Base-by-base conservation (phyloP, 2,113 vertebrate genomes). In the Burhinus bistriatus region DNA sequence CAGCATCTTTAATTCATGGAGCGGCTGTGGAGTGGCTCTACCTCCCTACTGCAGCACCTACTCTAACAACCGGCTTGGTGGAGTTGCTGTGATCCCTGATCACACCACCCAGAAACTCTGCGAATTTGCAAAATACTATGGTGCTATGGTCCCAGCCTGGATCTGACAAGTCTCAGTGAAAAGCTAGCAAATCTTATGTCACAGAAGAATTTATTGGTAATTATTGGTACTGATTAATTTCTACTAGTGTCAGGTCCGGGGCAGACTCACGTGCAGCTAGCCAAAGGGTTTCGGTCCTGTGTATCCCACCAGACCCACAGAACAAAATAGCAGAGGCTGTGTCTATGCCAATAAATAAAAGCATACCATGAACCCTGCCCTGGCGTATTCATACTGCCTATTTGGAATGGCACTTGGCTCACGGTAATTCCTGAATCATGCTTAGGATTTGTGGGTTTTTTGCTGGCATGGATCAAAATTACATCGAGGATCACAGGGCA, bases 21-120 rank as follows among this genome's bases (percentile, higher is more conserved):
- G 12, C 8, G n/a, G 4, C 8, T 51, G 32, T 34, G 16, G 16
- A n/a, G 14, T 20, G 40, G 40, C 9, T 75, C 32, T 30, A 3
- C 9, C 3, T 54, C 36, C 29, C 15, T 47, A 12, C 25, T 2
- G 14, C 2, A 1, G 6, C 0, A 0, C 10, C 5, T 22, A 4
- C 6, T 17, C 9, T 32, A 70, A 57, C 8, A 75, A 13, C 42
- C 64, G 30, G 4, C 12, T 83, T 0, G 0, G 6, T 17, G 36
- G 5, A 44, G 3, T 12, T 59, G 18, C 11, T 75, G 12, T 29
- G n/a, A 64, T 45, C 15, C 17, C 7, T 69, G 15, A 12, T 15
- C 16, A 55, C 15, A 66, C 5, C 13, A 49, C 3, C 1, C 14
- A 64, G 38, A 76, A 75, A 54, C 1, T 1, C 14, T 12, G 15